Percentiles rank a stretch among this genome's conserved stretches.
Evolutionary conservation across 2,888 invertebrate species (phyloP).

Genomic region (Pherbina coryleti): DNA sequence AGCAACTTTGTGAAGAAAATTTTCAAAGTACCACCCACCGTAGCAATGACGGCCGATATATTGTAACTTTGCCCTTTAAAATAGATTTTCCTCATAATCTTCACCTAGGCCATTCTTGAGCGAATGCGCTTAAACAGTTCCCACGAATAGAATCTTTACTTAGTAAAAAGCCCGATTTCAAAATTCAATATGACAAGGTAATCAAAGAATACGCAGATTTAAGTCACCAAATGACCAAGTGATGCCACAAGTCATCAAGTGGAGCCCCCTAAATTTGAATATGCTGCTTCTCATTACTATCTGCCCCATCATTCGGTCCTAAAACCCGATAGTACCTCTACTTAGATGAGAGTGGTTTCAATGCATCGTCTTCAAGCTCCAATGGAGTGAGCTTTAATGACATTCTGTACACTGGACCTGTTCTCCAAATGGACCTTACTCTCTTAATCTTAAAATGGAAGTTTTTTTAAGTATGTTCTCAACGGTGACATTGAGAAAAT

Average conservation of each 20-base stretch:
- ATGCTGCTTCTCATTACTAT: conserved; percentile 29
- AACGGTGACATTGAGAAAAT: conserved; percentile 48
- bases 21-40: conserved; percentile 13
- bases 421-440: conserved; percentile 28
- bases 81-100: no score
- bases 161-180: no score
- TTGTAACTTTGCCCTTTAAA: conserved; percentile 24
- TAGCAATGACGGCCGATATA: conserved; percentile 9
- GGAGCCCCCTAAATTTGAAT: no score
- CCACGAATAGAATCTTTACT: no score
- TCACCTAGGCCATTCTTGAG: not conserved
- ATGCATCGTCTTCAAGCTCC: not conserved
- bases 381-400: conserved; percentile 29
- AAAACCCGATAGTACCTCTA: conserved; percentile 11
- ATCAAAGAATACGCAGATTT: not conserved
- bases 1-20: no score
- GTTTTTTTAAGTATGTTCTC: conserved; percentile 38
- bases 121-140: no score
- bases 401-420: conserved; percentile 47
- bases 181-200: not conserved
- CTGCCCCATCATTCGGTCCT: conserved; percentile 43
- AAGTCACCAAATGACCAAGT: not conserved
- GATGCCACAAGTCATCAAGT: not conserved
- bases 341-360: not conserved
- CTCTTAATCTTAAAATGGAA: conserved; percentile 10